Conservation (phyloP, 1,140 invertebrate species). For the Pogonomyrmex barbatus region DNA sequence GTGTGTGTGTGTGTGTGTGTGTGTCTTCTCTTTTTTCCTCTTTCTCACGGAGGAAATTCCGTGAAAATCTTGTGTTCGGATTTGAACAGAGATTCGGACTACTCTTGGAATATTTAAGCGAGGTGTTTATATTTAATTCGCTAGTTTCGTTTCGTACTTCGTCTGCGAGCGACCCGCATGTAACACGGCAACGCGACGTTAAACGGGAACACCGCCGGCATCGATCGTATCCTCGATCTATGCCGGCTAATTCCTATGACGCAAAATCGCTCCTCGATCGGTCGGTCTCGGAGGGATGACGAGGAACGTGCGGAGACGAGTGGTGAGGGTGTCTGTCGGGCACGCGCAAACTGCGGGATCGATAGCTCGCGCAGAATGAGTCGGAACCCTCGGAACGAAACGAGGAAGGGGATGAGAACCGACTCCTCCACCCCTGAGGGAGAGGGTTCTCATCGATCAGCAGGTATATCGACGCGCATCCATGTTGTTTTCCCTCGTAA, state of each 20-base stretch:
- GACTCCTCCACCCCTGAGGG: background rate
- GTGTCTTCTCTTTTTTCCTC: background rate
- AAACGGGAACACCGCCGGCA: conserved; percentile 50
- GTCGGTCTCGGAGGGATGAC: conserved; percentile 34
- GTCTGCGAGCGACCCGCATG: background rate
- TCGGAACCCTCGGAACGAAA: conserved; percentile 33
- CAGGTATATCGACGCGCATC: conserved; percentile 55
- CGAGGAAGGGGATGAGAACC: conserved; percentile 47
- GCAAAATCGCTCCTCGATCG: conserved; percentile 73
- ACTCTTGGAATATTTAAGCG: conserved; percentile 17
- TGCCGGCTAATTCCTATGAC: conserved; percentile 66
- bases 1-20: too few species aligned
- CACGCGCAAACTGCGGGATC: conserved; percentile 80
- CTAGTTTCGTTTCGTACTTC: background rate
- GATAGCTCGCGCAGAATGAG: conserved; percentile 74
- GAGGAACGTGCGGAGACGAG: conserved; percentile 4
- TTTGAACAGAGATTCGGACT: background rate
- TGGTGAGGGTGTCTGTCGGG: conserved; percentile 74
- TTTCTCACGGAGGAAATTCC: background rate
- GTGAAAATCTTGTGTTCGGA: background rate
- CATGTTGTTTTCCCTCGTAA: conserved; percentile 32
- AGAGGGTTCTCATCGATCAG: conserved; percentile 60
- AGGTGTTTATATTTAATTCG: conserved; percentile 39
- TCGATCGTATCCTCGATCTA: conserved; percentile 69
- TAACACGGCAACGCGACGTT: background rate